phyloP scores from a whole-genome alignment of 2,113 vertebrate species.

The Bubo scandiacus region DNA sequence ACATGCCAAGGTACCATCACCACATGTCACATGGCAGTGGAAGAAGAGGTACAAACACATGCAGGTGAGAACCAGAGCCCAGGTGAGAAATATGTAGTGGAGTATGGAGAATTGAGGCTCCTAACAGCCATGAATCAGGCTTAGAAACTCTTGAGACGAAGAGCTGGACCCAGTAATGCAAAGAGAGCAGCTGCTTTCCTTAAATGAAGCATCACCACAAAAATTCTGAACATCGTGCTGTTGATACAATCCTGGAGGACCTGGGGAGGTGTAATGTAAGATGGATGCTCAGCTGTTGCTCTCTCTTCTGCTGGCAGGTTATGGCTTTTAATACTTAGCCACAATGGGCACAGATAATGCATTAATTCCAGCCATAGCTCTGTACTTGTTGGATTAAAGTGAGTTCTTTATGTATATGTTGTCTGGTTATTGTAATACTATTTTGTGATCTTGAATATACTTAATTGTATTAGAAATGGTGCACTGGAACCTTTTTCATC shows the following conservation, averaged over 20 bases:
- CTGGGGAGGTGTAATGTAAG: neutral
- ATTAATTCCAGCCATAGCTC: conserved; percentile 27
- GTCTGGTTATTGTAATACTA: conserved; percentile 34
- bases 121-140: neutral
- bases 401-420: conserved; percentile 32
- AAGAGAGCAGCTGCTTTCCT: neutral
- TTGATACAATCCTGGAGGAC: neutral
- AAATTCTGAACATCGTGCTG: neutral
- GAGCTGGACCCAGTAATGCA: neutral
- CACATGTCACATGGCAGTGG: neutral
- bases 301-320: neutral
- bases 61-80: neutral
- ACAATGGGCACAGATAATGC: conserved; percentile 37
- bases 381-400: conserved; percentile 47
- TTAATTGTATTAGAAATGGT: conserved; percentile 66
- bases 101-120: accelerated
- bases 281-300: neutral
- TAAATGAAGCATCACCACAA: neutral
- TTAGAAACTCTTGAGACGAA: neutral
- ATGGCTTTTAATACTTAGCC: neutral
- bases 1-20: neutral
- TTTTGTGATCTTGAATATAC: conserved; percentile 26
- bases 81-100: neutral
- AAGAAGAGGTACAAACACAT: neutral
- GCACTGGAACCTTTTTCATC: neutral